These are phyloP conservation scores for Recurvirostra avosetta DNA, from an alignment of 2,113 vertebrate genomes.

Conservation along the genomic window DNA sequence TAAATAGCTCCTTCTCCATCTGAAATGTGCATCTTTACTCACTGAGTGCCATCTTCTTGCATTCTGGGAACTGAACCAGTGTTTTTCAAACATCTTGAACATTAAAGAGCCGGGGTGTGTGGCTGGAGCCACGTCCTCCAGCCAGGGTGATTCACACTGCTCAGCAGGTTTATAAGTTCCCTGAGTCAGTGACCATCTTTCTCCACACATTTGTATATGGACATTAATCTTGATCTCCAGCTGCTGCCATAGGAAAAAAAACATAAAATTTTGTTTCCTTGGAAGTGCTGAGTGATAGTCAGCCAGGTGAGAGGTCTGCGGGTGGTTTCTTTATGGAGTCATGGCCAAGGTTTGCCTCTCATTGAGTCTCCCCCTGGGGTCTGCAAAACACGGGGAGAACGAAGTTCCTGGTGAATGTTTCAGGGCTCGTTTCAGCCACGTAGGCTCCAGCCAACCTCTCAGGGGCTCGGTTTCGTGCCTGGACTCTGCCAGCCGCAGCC, in stretches of 20 bases:
- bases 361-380: not conserved
- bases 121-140: not conserved
- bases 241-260: not conserved
- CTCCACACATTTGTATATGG: not conserved
- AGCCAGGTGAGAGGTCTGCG: not conserved
- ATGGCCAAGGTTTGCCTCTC: not conserved
- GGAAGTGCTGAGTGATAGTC: not conserved
- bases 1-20: conserved; percentile 4
- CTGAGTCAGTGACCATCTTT: not conserved
- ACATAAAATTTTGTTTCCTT: not conserved
- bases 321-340: not conserved
- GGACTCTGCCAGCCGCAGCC: not conserved
- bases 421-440: not conserved
- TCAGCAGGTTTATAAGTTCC: not conserved
- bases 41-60: not conserved
- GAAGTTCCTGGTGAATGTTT: not conserved
- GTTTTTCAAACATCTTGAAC: not conserved
- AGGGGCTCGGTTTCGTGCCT: not conserved
- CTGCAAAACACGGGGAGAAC: not conserved
- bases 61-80: conserved; percentile 8
- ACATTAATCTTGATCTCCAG: not conserved
- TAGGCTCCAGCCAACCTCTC: not conserved
- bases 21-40: not conserved
- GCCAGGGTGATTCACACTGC: not conserved
- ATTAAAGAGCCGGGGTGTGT: not conserved